These are phyloP conservation scores for Poicephalus meyeri DNA, from an alignment of 2,113 vertebrate species.

Conservation along the genomic window DNA sequence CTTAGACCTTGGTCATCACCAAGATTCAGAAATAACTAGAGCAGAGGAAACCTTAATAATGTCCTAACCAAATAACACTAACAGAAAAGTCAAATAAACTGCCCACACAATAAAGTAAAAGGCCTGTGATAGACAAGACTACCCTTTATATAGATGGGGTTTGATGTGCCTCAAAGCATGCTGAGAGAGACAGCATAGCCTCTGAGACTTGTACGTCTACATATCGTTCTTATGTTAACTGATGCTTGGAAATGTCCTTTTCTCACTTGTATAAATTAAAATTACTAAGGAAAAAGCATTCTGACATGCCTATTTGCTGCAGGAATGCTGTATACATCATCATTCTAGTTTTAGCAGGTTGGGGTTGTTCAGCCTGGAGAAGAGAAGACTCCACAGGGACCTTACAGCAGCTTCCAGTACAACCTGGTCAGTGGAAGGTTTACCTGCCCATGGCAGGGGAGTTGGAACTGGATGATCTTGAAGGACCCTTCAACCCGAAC, in stretches of 20 bases:
- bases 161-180: neutral
- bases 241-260: neutral
- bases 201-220: accelerated
- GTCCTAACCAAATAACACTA: neutral
- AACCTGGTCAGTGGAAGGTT: neutral
- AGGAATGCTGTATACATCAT: neutral
- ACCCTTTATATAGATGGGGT: neutral
- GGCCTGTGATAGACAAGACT: neutral
- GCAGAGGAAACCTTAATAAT: neutral
- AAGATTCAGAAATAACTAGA: neutral
- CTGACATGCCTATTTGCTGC: neutral
- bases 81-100: neutral
- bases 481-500: neutral
- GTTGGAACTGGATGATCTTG: neutral
- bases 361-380: neutral
- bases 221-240: neutral
- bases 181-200: neutral
- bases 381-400: neutral
- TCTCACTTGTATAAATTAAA: neutral
- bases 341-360: neutral
- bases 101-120: neutral
- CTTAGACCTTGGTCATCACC: accelerated
- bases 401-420: neutral
- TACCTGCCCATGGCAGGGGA: neutral
- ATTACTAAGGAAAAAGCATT: neutral